phyloP scores from a whole-genome alignment of 2,797 vertebrate species.

The Trachurus trachurus region DNA sequence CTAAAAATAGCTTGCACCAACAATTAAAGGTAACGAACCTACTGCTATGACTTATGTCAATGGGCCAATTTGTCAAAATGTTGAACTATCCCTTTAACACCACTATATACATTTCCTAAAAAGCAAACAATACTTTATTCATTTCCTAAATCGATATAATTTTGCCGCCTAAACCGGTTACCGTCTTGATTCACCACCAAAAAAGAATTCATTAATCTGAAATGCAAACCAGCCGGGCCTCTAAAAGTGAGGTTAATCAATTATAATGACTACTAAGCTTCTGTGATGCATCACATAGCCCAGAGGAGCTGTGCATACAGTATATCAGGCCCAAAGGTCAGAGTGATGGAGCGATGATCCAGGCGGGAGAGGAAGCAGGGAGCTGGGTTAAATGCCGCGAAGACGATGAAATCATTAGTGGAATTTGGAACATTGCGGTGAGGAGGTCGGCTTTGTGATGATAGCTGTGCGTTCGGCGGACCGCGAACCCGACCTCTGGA shows the following conservation, averaged over 20 bases:
- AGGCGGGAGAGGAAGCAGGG: conserved; percentile 43
- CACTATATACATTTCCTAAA: background rate
- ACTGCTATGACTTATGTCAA: no score
- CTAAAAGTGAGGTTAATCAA: conserved; percentile 13
- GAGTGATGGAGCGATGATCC: conserved; percentile 8
- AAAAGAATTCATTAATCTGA: conserved; percentile 4
- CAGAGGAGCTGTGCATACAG: background rate
- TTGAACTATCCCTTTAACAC: background rate
- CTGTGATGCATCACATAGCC: conserved; percentile 12
- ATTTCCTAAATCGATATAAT: background rate
- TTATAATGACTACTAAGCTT: conserved; percentile 17
- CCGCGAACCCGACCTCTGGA: conserved; percentile 41
- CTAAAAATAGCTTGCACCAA: no score
- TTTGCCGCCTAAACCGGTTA: background rate
- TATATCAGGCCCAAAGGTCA: conserved; percentile 29
- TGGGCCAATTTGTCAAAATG: no score
- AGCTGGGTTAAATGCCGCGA: conserved; percentile 40
- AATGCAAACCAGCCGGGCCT: conserved; percentile 20
- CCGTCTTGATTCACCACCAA: background rate
- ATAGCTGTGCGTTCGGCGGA: conserved; percentile 49
- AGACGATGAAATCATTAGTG: conserved; percentile 75
- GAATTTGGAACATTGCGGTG: conserved; percentile 74
- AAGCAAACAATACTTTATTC: no score
- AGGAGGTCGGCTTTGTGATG: conserved; percentile 53
- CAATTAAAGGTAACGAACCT: no score